phyloP scores from a whole-genome alignment of 2,888 invertebrate genomes.

The Lordiphosa fenestrarum region DNA sequence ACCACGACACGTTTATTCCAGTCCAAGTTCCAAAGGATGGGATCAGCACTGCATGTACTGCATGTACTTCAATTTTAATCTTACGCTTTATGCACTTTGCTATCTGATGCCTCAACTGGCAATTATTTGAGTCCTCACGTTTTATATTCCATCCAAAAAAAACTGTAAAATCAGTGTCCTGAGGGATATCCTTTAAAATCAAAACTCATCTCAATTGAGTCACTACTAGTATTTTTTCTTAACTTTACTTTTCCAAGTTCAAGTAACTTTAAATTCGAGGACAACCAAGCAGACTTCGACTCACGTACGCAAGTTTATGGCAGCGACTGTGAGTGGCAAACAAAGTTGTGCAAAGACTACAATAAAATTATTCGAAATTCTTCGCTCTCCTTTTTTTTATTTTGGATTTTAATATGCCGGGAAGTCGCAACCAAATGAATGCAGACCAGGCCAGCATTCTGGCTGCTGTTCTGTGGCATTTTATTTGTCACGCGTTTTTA shows the following conservation, averaged over 20 bases:
- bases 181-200: too few species aligned
- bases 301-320: slow-evolving; percentile 67
- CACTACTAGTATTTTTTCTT: not conserved
- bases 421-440: slow-evolving; percentile 55
- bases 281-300: slow-evolving; percentile 16
- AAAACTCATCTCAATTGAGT: too few species aligned
- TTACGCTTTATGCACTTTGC: too few species aligned
- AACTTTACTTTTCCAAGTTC: slow-evolving; percentile 6
- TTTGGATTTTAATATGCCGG: slow-evolving; percentile 64
- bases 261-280: slow-evolving; percentile 14
- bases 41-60: too few species aligned
- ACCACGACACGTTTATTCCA: too few species aligned
- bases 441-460: slow-evolving; percentile 30
- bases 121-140: too few species aligned
- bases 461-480: slow-evolving; percentile 52
- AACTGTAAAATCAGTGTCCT: too few species aligned
- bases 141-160: too few species aligned
- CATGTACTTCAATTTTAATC: too few species aligned
- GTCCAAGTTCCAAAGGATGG: too few species aligned
- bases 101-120: too few species aligned
- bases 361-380: slow-evolving; percentile 66
- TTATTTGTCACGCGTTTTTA: slow-evolving; percentile 76
- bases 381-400: slow-evolving; percentile 20
- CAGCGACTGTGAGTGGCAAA: slow-evolving; percentile 47
- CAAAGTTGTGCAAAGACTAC: slow-evolving; percentile 45